These are phyloP conservation scores for Tenualosa ilisha DNA, from an alignment of 2,797 vertebrate species.

Conservation along the genomic window DNA sequence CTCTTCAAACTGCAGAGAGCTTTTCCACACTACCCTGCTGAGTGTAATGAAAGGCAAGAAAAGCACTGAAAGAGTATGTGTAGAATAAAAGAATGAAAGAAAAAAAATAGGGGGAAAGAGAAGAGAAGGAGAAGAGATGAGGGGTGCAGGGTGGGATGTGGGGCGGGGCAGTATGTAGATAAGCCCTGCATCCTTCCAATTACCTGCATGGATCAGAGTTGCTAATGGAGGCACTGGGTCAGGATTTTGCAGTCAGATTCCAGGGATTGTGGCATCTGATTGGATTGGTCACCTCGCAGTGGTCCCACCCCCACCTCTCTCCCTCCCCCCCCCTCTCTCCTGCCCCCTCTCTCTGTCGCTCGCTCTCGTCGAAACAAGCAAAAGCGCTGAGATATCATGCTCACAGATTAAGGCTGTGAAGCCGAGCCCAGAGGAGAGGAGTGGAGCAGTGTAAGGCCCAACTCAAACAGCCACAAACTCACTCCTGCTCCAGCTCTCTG, in stretches of 20 bases:
- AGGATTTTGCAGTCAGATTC: conserved; percentile 35
- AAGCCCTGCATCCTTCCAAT: conserved; percentile 45
- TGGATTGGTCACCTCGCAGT: conserved; percentile 40
- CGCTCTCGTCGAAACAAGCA: not conserved
- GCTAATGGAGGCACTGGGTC: conserved; percentile 33
- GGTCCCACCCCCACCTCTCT: not conserved
- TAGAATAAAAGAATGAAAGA: not conserved
- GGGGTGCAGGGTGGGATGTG: not conserved
- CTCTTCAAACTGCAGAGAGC: conserved; percentile 14
- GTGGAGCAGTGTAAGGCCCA: not conserved
- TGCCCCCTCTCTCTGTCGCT: not conserved
- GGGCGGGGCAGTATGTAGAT: conserved; percentile 22
- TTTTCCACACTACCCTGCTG: conserved; percentile 7
- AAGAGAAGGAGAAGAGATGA: not conserved
- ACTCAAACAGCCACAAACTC: conserved; percentile 31
- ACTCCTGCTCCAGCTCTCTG: conserved; percentile 51
- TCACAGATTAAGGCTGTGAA: conserved; percentile 26
- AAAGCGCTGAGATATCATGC: conserved; percentile 39
- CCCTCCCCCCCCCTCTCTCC: not conserved
- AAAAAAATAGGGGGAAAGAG: not conserved
- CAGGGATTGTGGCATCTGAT: conserved; percentile 43
- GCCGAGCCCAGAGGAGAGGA: not conserved
- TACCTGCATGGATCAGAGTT: conserved; percentile 30
- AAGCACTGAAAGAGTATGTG: not conserved
- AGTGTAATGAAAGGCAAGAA: conserved; percentile 16